Evolutionary conservation across 2,797 vertebrate species (phyloP), one percentile per base, ranked within the genome.

Genomic region (Hoplostethus mediterraneus): DNA sequence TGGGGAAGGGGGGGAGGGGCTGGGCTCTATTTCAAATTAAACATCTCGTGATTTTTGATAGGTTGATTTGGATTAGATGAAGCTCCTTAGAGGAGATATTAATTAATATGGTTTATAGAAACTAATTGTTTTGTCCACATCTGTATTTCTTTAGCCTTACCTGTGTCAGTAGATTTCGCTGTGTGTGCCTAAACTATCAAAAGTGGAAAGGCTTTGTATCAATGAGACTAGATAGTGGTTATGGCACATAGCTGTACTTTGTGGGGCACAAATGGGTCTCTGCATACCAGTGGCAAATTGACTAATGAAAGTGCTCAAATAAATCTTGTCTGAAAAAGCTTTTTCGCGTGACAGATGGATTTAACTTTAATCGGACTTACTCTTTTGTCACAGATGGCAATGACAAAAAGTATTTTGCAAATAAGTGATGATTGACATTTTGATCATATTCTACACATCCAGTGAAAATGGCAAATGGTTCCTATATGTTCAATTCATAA

Each of bases 181-280:
- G 7, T 61, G 47, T 75, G 62, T 10, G 44, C 69, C 45, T 72
- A 61, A 61, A 73, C 61, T 81, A 56, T 75, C 42, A 75, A 62
- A 62, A 67, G 16, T 58, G 47, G 63, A 73, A 64, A 45, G 52
- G 17, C 55, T 71, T 36, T 33, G 12, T 56, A 58, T 60, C 49
- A 58, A 11, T 55, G 59, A 70, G 63, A 63, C 60, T 21, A 21
- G 21, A 21, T 21, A 73, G 48, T 70, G 42, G 38, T 54, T 28
- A 1, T 3, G 38, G n/a, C 31, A 49, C 7, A 49, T 54, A 40
- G 62, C 36, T 61, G 14, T 69, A 63, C 55, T 31, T 61, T 36
- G 14, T 55, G 42, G 52, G 57, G n/a, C 16, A 63, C 28, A n/a
- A 76, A 62, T 67, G 21, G 17, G 21, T 72, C 16, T 44, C 8